Evolutionary conservation across 2,113 vertebrate species (phyloP), one percentile per base, ranked within the genome.

Genomic region (Poeciliopsis retropinna): DNA sequence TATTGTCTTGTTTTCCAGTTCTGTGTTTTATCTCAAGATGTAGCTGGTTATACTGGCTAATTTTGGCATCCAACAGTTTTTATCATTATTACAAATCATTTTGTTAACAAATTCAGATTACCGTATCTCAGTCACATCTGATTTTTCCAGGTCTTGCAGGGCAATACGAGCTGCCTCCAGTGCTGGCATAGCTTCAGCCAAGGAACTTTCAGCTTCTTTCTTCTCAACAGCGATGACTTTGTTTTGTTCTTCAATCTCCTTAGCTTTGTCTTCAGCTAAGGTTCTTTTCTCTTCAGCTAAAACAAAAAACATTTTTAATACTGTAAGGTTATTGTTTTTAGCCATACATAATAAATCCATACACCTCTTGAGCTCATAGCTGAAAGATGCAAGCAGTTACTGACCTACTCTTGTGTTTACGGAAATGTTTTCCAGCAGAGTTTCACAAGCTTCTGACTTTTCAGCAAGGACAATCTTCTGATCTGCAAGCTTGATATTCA

Each of bases 71-170:
- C 17, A 2, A 51, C 60, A 29, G 12, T 5, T 29, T 54, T 3
- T 70, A 13, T 2, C 28, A 67, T 60, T 57, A 64, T n/a, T 3
- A 2, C 22, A 7, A 37, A 2, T 19, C 63, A 54, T 68, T 81
- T 68, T 11, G 62, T 67, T 31, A 63, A 60, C 7, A 27, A 76
- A 72, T 57, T 0, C 44, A 44, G 31, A 28, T 80, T 87, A 98
- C 98, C 97, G 95, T 79, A 99, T 99, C 88, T 99, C 98, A 0
- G 97, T 98, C 88, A 99, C 97, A 11, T 99, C 98, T 0, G 96
- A 96, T 87, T 97, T 98, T 51, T 98, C 97, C 60, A 99, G 95
- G 85, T 97, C 96, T 91, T 97, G 96, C 34, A 99, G 93, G 71
- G 98, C 97, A 8, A 93, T 73, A 62, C 97, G 96, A 60, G 98